Base-by-base conservation (phyloP, 1,140 invertebrate genomes). In the Rhyacophila brunnea region DNA sequence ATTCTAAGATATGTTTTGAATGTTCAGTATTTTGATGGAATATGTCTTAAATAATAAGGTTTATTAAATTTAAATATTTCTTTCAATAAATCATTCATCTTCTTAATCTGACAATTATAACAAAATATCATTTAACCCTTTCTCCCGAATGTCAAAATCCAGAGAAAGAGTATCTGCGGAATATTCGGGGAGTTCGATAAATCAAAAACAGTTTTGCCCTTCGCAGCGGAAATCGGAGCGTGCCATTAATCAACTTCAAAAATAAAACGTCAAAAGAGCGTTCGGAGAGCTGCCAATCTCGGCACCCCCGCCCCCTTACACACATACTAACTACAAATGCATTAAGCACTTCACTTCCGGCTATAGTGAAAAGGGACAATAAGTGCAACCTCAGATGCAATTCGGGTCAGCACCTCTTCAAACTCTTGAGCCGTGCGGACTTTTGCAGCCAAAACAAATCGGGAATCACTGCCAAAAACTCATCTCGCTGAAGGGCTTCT, bases 391-490 rank as follows among this genome's bases (percentile, higher is more conserved):
- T 53, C 49, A 51, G 32, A 64, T 49, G 62, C 42, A 60, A 60
- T 59, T 63, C 35, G 15, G 61, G 55, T 48, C 51, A 64, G 46
- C 18, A 17, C 42, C 38, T 51, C 38, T 51, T 59, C 45, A 51
- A 43, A 59, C 57, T 43, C 38, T 43, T 43, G 43, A 46, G 52
- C 15, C 35, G 45, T 17, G 23, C 40, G 38, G 42, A 58, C 42
- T 40, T 18, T 45, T 13, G 13, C 40, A 17, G 51, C 62, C 62
- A 59, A 64, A 64, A 64, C 62, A 64, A 64, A 64, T 64, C 57
- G 57, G 55, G 62, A 64, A 60, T 64, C 62, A 64, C 62, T 64
- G 62, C 62, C 62, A 64, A 64, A 58, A 64, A 53, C 57, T 52
- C 57, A 57, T 64, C 51, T 55, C 36, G 47, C 47, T 50, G 48